Evolutionary conservation across 2,113 vertebrate genomes (phyloP).

Genomic region (Ceuthmochares aereus): DNA sequence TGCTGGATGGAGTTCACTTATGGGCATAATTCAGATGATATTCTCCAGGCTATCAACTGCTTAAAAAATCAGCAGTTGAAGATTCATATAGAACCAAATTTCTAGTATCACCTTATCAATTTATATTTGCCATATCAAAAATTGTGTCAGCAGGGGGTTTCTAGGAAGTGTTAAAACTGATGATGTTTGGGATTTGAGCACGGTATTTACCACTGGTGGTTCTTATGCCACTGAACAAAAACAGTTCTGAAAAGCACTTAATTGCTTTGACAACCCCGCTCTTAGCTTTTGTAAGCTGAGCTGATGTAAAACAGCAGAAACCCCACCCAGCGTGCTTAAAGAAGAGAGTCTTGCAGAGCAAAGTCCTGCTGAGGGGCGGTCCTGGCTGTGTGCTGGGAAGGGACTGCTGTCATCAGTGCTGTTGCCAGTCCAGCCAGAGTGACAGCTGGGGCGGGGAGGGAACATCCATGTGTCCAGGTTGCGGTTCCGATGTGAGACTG

Average conservation of each 20-base stretch:
- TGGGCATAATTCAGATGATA: background rate
- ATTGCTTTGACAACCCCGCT: background rate
- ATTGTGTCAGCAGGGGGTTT: background rate
- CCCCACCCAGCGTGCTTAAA: background rate
- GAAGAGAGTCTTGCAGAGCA: background rate
- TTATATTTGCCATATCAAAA: background rate
- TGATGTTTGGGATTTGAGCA: fast-evolving
- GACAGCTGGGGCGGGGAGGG: background rate
- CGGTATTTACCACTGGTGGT: background rate
- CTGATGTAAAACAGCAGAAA: background rate
- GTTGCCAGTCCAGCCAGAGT: background rate
- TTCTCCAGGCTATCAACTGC: background rate
- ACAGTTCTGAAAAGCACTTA: background rate
- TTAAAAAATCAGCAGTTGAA: background rate
- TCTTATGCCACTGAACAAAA: background rate
- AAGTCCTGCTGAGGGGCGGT: background rate
- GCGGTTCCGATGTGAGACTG: background rate
- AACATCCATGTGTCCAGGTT: background rate
- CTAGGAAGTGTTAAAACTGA: background rate
- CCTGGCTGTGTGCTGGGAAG: background rate
- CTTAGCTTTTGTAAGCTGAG: fast-evolving
- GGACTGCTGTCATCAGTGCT: fast-evolving
- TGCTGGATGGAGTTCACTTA: background rate
- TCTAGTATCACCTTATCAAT: background rate
- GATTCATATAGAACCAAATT: background rate